phyloP scores from a whole-genome alignment of 1,140 invertebrate genomes.

The Brachionus rubens region DNA sequence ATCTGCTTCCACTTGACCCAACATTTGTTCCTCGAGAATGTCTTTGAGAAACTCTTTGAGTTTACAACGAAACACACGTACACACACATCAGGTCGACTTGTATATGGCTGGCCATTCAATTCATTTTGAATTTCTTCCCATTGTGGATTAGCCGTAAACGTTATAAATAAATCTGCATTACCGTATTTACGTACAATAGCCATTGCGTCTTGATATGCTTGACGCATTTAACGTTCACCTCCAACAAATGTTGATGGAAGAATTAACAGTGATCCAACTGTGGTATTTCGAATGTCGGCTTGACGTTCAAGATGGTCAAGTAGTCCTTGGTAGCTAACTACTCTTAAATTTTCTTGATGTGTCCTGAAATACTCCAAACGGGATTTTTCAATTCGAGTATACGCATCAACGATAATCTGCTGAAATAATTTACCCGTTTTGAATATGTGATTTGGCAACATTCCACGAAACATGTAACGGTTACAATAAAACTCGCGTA shows the following conservation, averaged over 20 bases:
- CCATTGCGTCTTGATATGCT: conserved; percentile 48
- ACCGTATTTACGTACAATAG: conserved; percentile 48
- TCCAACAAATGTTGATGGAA: conserved; percentile 31
- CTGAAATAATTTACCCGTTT: conserved; percentile 16
- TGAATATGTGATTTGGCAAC: background rate
- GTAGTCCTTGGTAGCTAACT: background rate
- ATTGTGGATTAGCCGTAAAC: conserved; percentile 52
- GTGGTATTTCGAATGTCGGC: background rate
- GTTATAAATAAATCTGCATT: conserved; percentile 50
- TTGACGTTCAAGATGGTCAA: background rate
- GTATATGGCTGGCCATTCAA: conserved; percentile 51
- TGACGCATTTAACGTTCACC: conserved; percentile 16
- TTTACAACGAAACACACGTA: conserved; percentile 62
- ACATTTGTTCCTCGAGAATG: conserved; percentile 54
- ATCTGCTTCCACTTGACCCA: conserved; percentile 54
- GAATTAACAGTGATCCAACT: background rate
- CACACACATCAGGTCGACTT: conserved; percentile 59
- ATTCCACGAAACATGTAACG: background rate
- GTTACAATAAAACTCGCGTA: background rate
- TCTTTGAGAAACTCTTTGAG: conserved; percentile 60
- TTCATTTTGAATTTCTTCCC: conserved; percentile 55
- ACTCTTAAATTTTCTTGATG: conserved; percentile 20
- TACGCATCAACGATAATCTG: conserved; percentile 48
- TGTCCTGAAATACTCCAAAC: conserved; percentile 49
- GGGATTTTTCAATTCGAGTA: conserved; percentile 55